Base-by-base conservation (phyloP, 2,113 vertebrate genomes). In the Ophiodon elongatus region DNA sequence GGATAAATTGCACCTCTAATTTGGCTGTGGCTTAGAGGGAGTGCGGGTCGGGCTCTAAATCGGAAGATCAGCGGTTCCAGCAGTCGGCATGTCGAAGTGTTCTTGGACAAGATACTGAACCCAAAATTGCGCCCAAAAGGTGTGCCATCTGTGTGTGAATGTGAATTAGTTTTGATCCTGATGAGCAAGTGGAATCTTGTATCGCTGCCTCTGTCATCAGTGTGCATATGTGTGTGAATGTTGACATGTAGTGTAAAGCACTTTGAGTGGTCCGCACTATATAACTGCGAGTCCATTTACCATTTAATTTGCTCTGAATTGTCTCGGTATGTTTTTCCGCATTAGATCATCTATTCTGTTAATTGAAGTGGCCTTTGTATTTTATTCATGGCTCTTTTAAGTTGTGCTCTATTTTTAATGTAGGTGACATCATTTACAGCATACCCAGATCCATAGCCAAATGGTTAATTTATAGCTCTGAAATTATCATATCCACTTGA, bases 401-500 rank as follows among this genome's bases (percentile, higher is more conserved):
- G 23, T 68, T 33, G 10, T 56, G n/a, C 19, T 52, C 71, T 21
- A 11, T 66, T 78, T 72, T 71, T 23, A 73, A 84, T 76, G 65
- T 64, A n/a, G 27, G 59, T 83, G 71, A 84, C 69, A 73, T 88
- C 31, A 76, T 85, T 73, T 11, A 57, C 37, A 57, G 35, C 75
- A 67, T 50, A 57, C 63, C 47, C 35, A 66, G 17, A 66, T 56
- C 67, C 41, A 67, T 31, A 25, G 64, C 13, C 9, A 29, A 15
- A 54, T 76, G 29, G 25, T 75, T 45, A 29, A 79, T 72, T 62
- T 65, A 60, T 65, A 63, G 8, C 75, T 31, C 54, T 37, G 23
- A 2, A 39, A 45, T 50, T 52, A 37, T 25, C 35, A 43, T 57
- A 37, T 73, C 71, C 1, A 47, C 62, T 52, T 68, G 10, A 70